Evolutionary conservation across 2,113 vertebrate species (phyloP), one percentile per base, ranked within the genome.

Genomic region (Tenebrosternarchus preto): DNA sequence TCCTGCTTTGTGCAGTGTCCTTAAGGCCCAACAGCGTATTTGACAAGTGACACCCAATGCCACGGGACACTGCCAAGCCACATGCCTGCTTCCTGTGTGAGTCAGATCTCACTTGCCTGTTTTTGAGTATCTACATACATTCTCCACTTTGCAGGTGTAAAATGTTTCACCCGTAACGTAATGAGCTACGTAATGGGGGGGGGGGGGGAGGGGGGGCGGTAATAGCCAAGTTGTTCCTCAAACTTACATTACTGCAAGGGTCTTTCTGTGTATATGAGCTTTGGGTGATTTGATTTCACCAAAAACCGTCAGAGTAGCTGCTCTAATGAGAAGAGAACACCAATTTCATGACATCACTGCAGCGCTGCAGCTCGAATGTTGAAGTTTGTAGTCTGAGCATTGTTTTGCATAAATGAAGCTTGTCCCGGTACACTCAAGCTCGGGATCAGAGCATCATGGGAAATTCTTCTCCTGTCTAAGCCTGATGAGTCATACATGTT

Each of bases 401-500:
- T 79, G 5, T n/a, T 16, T 5, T 20, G 24, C 39, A 63, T 61
- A 79, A 79, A 72, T 72, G 24, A 72, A 22, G n/a, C 22, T 24
- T 17, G 15, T 78, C 69, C 55, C 61, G 27, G 39, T 64, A 59
- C 57, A 55, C 53, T 50, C 39, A 73, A 80, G 77, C 24, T 25
- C 57, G 36, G 4, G 68, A 27, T 70, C 50, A 77, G 27, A 61
- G 59, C 57, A 43, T 57, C 53, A 43, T 24, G 67, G 61, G 68
- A 80, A 61, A 46, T 20, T 73, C 39, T 63, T 63, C 71, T 75
- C 60, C 33, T 81, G n/a, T 81, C 8, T 53, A 78, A 78, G 60
- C 56, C 69, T 57, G 63, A 81, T 78, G 83, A 81, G 70, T 84
- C 80, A 75, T 68, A 53, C n/a, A 33, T 81, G 70, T 81, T 78